A percentile compares a stretch with the other conserved stretches of the same genome.
Conservation (phyloP, 2,113 vertebrate genomes). For the Microcebus lehilahytsara region DNA sequence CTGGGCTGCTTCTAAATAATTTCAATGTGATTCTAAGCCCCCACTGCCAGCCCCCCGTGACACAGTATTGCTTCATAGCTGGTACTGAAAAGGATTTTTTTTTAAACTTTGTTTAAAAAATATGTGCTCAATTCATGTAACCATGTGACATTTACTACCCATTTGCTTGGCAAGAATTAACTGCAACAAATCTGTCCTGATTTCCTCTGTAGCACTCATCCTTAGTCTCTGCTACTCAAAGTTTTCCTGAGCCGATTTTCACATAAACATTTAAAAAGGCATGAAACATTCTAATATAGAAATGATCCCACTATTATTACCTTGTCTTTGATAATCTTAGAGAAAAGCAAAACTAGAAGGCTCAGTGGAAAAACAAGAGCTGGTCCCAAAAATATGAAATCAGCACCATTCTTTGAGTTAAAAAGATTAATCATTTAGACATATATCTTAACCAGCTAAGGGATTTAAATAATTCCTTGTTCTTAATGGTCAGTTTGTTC, state of each 20-base stretch:
- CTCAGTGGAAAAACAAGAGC: slow-evolving; percentile 67
- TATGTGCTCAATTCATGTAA: slow-evolving; percentile 59
- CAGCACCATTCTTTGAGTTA: slow-evolving; percentile 58
- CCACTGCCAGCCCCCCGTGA: not conserved
- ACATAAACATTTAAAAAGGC: slow-evolving; percentile 69
- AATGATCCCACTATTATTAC: slow-evolving; percentile 34
- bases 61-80: slow-evolving; percentile 31
- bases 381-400: slow-evolving; percentile 69
- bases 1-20: slow-evolving; percentile 55
- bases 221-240: slow-evolving; percentile 15
- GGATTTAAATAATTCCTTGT: slow-evolving; percentile 76
- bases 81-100: not conserved
- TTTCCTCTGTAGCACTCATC: not conserved
- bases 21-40: not conserved
- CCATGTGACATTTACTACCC: slow-evolving; percentile 48
- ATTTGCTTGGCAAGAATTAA: slow-evolving; percentile 78
- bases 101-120: slow-evolving; percentile 56
- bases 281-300: slow-evolving; percentile 70
- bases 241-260: slow-evolving; percentile 61
- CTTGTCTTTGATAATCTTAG: slow-evolving; percentile 68
- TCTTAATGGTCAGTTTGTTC: slow-evolving; percentile 74
- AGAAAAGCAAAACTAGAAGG: slow-evolving; percentile 70
- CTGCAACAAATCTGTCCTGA: slow-evolving; percentile 47
- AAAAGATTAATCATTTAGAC: slow-evolving; percentile 67
- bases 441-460: slow-evolving; percentile 57